Evolutionary conservation across 2,888 invertebrate genomes (phyloP).

Genomic region (Atethmia centrago): DNA sequence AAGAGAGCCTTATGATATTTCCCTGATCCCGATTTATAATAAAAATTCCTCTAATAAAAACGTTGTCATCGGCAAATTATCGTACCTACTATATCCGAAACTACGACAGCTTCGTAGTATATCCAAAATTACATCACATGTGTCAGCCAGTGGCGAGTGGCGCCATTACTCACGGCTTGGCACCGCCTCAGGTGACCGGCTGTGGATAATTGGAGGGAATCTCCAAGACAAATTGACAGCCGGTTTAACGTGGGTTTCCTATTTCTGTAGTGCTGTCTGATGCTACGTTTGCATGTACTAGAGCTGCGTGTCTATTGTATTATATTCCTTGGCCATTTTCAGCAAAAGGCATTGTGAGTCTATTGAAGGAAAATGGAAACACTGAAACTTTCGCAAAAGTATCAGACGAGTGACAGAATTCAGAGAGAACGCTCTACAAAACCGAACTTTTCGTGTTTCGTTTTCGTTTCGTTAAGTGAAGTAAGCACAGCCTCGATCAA

Average conservation of each 20-base stretch:
- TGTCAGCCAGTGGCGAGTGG: conserved; percentile 49
- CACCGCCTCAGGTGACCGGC: conserved; percentile 55
- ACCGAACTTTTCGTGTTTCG: not conserved
- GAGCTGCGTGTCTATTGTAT: conserved; percentile 10
- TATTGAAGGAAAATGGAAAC: not conserved
- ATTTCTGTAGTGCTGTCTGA: conserved; percentile 36
- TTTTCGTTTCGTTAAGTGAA: too few relatives aligned
- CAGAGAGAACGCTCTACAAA: too few relatives aligned
- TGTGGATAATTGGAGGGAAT: conserved; percentile 59
- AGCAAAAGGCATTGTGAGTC: not conserved
- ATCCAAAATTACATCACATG: conserved; percentile 57
- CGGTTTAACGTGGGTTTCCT: conserved; percentile 38
- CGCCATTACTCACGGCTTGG: conserved; percentile 63
- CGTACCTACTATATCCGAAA: conserved; percentile 15
- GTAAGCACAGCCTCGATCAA: not conserved
- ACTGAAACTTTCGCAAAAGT: not conserved
- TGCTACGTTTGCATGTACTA: conserved; percentile 3
- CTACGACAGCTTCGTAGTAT: conserved; percentile 48
- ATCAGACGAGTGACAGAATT: not conserved
- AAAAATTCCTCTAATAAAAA: not conserved
- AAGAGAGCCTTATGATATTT: not conserved
- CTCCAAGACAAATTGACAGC: conserved; percentile 57
- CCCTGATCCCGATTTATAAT: not conserved
- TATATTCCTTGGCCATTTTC: not conserved
- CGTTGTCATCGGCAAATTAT: not conserved